phyloP scores from a whole-genome alignment of 2,888 invertebrate genomes.

The Tinea trinotella region DNA sequence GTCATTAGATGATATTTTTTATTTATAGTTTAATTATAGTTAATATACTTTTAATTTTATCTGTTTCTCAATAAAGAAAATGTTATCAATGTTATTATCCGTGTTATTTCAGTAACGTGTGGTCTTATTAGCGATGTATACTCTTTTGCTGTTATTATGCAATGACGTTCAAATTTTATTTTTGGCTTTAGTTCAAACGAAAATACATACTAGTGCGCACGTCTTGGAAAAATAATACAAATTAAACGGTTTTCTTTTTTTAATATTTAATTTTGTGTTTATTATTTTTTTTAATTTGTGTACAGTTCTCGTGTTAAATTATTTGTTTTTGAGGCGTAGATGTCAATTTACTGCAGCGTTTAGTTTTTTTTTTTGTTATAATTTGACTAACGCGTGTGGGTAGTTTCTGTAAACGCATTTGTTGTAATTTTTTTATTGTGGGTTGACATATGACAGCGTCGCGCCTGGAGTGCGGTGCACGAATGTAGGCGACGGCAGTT shows the following conservation, averaged over 20 bases:
- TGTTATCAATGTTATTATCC: neutral
- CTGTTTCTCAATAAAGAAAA: too few species aligned
- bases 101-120: neutral
- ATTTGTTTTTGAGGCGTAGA: neutral
- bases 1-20: too few species aligned
- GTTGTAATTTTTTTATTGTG: too few species aligned
- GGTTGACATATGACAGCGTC: too few species aligned
- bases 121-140: neutral
- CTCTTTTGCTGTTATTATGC: slow-evolving; percentile 41
- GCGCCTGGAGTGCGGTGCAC: too few species aligned
- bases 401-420: too few species aligned
- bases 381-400: slow-evolving; percentile 14
- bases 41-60: too few species aligned
- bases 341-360: neutral
- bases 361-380: slow-evolving; percentile 19
- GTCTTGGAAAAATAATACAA: slow-evolving; percentile 28
- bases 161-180: slow-evolving; percentile 56
- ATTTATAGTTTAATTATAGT: too few species aligned
- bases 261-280: neutral
- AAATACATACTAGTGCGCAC: slow-evolving; percentile 38
- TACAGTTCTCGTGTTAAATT: neutral
- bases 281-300: neutral
- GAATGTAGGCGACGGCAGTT: too few species aligned
- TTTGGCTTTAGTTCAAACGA: slow-evolving; percentile 65
- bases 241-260: neutral